Evolutionary conservation across 1,140 invertebrate species (phyloP), one percentile per base, ranked within the genome.

Genomic region (Drosophila ambigua): DNA sequence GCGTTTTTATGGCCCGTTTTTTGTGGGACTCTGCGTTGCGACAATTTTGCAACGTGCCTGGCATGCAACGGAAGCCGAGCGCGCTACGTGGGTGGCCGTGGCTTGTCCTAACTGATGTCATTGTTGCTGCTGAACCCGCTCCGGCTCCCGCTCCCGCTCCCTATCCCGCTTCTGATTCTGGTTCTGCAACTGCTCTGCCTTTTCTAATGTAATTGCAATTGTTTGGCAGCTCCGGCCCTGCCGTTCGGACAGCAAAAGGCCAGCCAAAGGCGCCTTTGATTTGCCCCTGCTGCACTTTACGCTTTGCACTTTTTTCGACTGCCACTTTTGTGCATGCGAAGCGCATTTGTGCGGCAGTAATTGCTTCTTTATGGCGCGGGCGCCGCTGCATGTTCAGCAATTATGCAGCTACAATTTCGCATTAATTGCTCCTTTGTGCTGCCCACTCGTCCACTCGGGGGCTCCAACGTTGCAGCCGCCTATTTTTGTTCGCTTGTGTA

Each of bases 151-250:
- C 35, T 64, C 60, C 28, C 23, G 16, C 0, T 16, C 35, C 24
- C 23, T 31, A 26, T 64, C 60, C 28, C 23, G 45, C 26, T 58
- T 51, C 28, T 50, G 23, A 35, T 55, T 59, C 39, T 39, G 35
- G 4, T 11, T 39, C 35, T 39, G 11, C 35, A 39, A 13, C 35
- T 13, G 35, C 11, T 39, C 9, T 69, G 69, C 49, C 79, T 72
- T 79, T 87, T 88, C 83, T 87, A 87, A 87, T 76, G 79, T 87
- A 87, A 87, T 87, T 87, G 83, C 83, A 87, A 87, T 87, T 87
- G 82, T 87, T 87, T 87, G 82, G 54, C 74, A 80, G 55, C 49
- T 58, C 57, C 73, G 59, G 52, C 57, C 43, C 31, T 28, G 45
- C 45, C 43, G 26, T 61, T 55, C 55, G 48, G 13, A 23, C 57